These are phyloP conservation scores for Eupithecia inturbata DNA, from an alignment of 2,888 invertebrate genomes.

Conservation along the genomic window DNA sequence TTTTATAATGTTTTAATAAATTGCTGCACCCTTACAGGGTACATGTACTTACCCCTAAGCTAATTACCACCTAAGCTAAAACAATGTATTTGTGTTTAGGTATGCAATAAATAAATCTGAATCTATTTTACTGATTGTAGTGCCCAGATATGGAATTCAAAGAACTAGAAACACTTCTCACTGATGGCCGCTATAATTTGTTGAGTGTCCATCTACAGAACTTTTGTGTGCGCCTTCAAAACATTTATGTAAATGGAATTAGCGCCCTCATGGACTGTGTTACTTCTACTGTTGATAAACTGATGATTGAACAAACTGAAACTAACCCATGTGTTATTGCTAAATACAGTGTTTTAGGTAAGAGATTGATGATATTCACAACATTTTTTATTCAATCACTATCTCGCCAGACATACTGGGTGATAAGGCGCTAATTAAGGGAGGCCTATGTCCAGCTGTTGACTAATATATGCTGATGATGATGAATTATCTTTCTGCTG, in stretches of 20 bases:
- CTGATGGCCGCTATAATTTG: slow-evolving; percentile 84
- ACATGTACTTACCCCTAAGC: too few relatives aligned
- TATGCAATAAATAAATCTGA: too few relatives aligned
- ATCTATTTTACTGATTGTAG: slow-evolving; percentile 68
- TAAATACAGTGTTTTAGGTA: slow-evolving; percentile 88
- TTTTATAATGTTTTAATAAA: too few relatives aligned
- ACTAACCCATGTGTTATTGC: slow-evolving; percentile 81
- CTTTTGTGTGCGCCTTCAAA: slow-evolving; percentile 84
- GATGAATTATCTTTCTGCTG: not conserved
- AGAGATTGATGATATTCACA: slow-evolving; percentile 15
- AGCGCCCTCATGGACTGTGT: slow-evolving; percentile 87
- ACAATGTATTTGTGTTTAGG: too few relatives aligned
- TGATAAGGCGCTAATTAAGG: too few relatives aligned
- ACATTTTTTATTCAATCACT: not conserved
- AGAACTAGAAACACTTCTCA: slow-evolving; percentile 86
- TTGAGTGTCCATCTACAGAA: slow-evolving; percentile 83
- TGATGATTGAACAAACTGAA: slow-evolving; percentile 82
- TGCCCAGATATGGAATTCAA: slow-evolving; percentile 91
- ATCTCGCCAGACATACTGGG: not conserved
- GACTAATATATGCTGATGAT: not conserved
- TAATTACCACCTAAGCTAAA: too few relatives aligned
- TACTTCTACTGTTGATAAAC: slow-evolving; percentile 84
- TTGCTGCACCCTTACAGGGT: too few relatives aligned
- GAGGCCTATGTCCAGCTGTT: not conserved
- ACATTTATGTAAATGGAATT: slow-evolving; percentile 85